A percentile compares a stretch with the other conserved stretches of the same genome.
These are phyloP conservation scores for Alethe diademata DNA, from an alignment of 2,113 vertebrate species.

Conservation along the genomic window DNA sequence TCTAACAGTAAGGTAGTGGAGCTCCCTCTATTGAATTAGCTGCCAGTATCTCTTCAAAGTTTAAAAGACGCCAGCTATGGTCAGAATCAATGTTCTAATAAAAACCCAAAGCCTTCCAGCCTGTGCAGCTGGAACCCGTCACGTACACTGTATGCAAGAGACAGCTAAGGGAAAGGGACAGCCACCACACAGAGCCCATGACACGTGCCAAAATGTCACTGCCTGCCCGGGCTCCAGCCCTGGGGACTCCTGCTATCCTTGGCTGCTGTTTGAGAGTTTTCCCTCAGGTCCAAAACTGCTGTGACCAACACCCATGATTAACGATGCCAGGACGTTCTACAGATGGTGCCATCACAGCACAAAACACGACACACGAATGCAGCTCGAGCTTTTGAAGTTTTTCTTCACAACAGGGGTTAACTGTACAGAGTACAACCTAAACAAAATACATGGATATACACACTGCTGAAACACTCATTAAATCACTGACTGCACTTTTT, in stretches of 20 bases:
- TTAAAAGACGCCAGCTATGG: neutral
- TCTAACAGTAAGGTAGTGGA: conserved; percentile 32
- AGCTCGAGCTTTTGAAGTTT: neutral
- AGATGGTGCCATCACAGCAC: neutral
- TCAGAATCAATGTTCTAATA: neutral
- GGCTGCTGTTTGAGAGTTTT: neutral
- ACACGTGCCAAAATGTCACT: neutral
- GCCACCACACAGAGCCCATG: neutral
- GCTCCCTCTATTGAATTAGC: conserved; percentile 71
- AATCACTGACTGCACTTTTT: neutral
- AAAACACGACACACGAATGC: rapidly evolving
- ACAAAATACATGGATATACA: neutral
- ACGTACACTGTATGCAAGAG: neutral
- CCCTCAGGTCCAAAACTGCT: neutral
- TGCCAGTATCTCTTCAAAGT: conserved; percentile 4
- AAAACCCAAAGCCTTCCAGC: neutral
- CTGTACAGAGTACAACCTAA: neutral
- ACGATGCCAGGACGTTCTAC: neutral
- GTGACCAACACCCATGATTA: neutral
- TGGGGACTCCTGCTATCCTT: neutral
- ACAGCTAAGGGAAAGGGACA: neutral
- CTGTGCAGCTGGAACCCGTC: neutral
- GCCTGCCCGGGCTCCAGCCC: neutral
- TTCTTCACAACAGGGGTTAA: neutral
- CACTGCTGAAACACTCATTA: neutral